These are phyloP conservation scores for Arctia plantaginis DNA, from an alignment of 2,888 invertebrate genomes.

Conservation along the genomic window DNA sequence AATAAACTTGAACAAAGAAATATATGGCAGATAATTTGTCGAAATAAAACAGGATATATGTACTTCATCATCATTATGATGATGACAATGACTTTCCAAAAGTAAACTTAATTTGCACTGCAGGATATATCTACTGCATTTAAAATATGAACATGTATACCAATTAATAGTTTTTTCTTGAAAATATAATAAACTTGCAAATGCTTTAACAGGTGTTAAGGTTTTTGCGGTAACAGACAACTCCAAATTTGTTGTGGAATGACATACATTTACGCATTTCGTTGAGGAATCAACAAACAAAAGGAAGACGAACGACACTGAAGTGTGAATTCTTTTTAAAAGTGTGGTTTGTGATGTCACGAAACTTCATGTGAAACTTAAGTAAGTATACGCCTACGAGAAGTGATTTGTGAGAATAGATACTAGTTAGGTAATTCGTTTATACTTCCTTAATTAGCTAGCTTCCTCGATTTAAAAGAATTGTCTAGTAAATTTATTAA, in stretches of 20 bases:
- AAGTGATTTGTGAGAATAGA: slow-evolving; percentile 8
- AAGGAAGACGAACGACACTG: not conserved
- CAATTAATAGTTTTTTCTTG: not conserved
- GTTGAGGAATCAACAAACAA: not conserved
- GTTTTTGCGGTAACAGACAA: slow-evolving; percentile 1
- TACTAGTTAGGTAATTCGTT: slow-evolving; percentile 6
- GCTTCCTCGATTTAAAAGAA: slow-evolving; percentile 11
- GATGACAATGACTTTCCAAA: too few relatives aligned
- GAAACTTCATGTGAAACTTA: not conserved
- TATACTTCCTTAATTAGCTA: slow-evolving; percentile 9
- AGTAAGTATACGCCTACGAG: slow-evolving; percentile 5
- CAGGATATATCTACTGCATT: not conserved
- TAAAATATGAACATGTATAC: not conserved
- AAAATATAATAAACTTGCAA: not conserved
- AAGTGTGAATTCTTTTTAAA: slow-evolving; percentile 17
- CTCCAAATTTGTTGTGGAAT: not conserved
- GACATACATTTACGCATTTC: not conserved
- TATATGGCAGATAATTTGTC: not conserved
- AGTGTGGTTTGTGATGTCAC: slow-evolving; percentile 7
- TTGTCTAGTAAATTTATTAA: slow-evolving; percentile 3
- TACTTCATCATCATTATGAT: too few relatives aligned
- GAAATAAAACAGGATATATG: not conserved
- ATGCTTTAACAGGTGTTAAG: slow-evolving; percentile 1
- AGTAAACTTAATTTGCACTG: too few relatives aligned
- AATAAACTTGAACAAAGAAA: too few relatives aligned